These are phyloP conservation scores for Thalassoma bifasciatum DNA, from an alignment of 2,113 vertebrate species.

Conservation along the genomic window DNA sequence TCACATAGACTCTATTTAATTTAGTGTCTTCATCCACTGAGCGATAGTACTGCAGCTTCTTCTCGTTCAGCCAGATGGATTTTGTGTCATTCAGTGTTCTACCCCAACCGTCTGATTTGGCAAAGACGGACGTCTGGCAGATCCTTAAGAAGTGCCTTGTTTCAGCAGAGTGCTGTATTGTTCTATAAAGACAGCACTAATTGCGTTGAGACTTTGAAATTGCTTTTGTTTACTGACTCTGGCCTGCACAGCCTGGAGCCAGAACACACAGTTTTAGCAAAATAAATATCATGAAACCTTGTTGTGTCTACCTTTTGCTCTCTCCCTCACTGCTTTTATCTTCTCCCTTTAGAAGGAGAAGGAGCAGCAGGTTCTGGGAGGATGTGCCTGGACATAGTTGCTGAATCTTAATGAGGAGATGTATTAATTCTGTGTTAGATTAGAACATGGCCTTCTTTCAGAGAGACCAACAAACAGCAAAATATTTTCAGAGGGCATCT, in stretches of 20 bases:
- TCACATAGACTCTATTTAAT: constrained; percentile 44
- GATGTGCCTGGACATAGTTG: constrained; percentile 43
- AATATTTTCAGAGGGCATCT: constrained; percentile 4
- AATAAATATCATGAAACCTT: constrained; percentile 57
- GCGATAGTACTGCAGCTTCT: background rate
- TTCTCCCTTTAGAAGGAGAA: constrained; percentile 46
- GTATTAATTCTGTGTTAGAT: constrained; percentile 42
- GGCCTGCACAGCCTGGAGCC: constrained; percentile 13
- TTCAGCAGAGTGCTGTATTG: constrained; percentile 36
- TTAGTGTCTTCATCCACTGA: constrained; percentile 15
- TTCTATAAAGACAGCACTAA: constrained; percentile 45
- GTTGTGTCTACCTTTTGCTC: constrained; percentile 28
- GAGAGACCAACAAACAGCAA: background rate
- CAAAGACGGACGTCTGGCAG: constrained; percentile 28
- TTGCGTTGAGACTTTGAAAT: constrained; percentile 49
- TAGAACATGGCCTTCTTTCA: background rate
- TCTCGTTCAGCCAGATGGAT: constrained; percentile 23
- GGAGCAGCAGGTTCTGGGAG: constrained; percentile 41
- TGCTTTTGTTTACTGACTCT: constrained; percentile 42
- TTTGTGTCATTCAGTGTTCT: constrained; percentile 36
- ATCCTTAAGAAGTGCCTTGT: constrained; percentile 42
- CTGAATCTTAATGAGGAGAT: constrained; percentile 60
- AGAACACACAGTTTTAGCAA: constrained; percentile 29
- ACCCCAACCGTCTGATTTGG: constrained; percentile 23
- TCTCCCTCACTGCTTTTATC: constrained; percentile 48